These are phyloP conservation scores for Papilio aristodemus DNA, from an alignment of 1,140 invertebrate genomes.

Conservation along the genomic window DNA sequence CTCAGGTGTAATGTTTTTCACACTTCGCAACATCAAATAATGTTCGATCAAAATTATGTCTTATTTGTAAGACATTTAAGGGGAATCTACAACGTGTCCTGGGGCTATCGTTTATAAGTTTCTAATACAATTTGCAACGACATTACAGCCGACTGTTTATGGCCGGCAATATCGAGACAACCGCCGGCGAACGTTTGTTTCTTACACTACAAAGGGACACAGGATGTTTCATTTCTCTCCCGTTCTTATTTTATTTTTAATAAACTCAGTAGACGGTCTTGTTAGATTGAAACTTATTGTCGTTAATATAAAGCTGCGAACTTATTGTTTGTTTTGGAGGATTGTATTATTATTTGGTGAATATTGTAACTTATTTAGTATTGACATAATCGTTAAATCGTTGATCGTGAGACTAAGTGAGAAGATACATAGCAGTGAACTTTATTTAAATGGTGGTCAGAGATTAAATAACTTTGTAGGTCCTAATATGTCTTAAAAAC, in stretches of 20 bases:
- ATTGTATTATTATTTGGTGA: neutral
- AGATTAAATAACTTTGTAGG: too few species aligned
- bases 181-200: conserved; percentile 15
- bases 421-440: too few species aligned
- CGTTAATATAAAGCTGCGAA: neutral
- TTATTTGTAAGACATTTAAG: conserved; percentile 11
- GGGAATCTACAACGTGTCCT: neutral
- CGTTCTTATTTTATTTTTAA: conserved; percentile 27
- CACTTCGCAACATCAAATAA: neutral
- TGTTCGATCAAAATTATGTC: neutral
- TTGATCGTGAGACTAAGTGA: too few species aligned
- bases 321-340: neutral
- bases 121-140: conserved; percentile 27
- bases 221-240: conserved; percentile 15
- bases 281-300: conserved; percentile 5
- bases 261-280: neutral
- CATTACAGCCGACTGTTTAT: conserved; percentile 26
- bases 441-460: too few species aligned
- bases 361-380: neutral
- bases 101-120: conserved; percentile 1
- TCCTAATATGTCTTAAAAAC: too few species aligned
- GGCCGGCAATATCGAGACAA: conserved; percentile 23
- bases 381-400: too few species aligned
- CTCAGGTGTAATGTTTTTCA: neutral
- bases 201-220: conserved; percentile 8